These are phyloP conservation scores for Gadus chalcogrammus DNA, from an alignment of 2,113 vertebrate genomes.

Conservation along the genomic window DNA sequence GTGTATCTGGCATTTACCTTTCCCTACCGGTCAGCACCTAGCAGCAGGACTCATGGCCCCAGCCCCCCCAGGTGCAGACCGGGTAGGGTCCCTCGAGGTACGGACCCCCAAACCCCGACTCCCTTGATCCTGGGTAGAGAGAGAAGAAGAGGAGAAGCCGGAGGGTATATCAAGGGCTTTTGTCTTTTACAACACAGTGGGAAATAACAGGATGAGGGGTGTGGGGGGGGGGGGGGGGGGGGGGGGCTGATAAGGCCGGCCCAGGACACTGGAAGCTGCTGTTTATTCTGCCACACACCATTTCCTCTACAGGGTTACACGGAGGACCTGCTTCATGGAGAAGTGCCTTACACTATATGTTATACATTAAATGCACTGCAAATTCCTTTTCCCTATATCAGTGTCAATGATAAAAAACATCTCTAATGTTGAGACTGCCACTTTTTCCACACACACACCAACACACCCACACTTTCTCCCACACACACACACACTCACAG, in stretches of 20 bases:
- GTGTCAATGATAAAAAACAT: too few species aligned
- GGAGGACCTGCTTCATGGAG: too few species aligned
- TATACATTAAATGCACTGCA: too few species aligned
- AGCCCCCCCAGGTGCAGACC: neutral
- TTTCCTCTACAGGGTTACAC: constrained; percentile 50
- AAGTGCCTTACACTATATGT: too few species aligned
- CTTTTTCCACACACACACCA: too few species aligned
- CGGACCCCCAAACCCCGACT: neutral
- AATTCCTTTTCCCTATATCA: too few species aligned
- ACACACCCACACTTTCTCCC: too few species aligned
- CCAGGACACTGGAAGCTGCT: constrained; percentile 58
- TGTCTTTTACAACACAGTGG: constrained; percentile 71
- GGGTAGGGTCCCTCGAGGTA: too few species aligned
- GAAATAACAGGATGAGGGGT: constrained; percentile 61
- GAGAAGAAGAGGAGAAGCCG: too few species aligned
- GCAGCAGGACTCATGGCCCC: neutral
- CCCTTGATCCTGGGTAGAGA: neutral
- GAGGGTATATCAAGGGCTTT: constrained; percentile 60
- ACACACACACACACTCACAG: constrained; percentile 39
- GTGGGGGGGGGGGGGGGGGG: constrained; percentile 17
- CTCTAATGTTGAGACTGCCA: too few species aligned
- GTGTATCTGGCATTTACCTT: neutral
- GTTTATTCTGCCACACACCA: constrained; percentile 70
- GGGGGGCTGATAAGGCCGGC: constrained; percentile 65
- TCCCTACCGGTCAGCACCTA: neutral